Conservation (phyloP, 2,888 invertebrate species). For the Ceramica pisi region DNA sequence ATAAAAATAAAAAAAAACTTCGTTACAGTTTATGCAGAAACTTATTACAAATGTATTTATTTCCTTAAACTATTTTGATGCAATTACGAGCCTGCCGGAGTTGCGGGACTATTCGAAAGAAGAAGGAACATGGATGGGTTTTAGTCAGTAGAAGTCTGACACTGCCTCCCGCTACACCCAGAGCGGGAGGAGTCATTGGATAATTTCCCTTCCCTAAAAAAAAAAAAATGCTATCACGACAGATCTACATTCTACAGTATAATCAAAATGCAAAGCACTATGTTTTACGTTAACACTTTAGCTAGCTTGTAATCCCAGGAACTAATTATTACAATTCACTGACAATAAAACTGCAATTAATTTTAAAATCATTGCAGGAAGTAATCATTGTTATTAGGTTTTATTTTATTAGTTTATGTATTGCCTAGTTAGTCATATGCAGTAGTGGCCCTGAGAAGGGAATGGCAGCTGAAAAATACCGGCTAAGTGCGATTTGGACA, state of each 20-base stretch:
- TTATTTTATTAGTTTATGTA: slow-evolving; percentile 20
- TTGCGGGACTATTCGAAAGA: no score
- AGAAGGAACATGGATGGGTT: no score
- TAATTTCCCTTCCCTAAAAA: no score
- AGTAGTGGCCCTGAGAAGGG: slow-evolving; percentile 54
- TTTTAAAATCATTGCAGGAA: slow-evolving; percentile 46
- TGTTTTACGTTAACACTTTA: no score
- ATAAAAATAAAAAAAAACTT: no score
- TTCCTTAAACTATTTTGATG: background rate
- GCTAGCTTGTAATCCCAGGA: background rate
- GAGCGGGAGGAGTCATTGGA: no score
- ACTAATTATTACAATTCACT: background rate
- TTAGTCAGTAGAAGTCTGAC: no score
- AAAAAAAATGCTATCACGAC: no score
- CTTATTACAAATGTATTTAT: background rate
- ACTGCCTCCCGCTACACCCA: no score
- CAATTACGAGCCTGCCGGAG: no score
- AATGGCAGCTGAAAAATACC: slow-evolving; percentile 30
- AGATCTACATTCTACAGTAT: slow-evolving; percentile 6
- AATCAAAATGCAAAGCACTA: background rate
- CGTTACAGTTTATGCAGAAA: no score
- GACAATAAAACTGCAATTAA: slow-evolving; percentile 30
- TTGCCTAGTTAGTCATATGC: slow-evolving; percentile 16
- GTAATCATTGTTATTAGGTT: slow-evolving; percentile 34
- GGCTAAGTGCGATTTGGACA: no score